Conservation (phyloP, 2,888 invertebrate species). For the Erebia epiphron region DNA sequence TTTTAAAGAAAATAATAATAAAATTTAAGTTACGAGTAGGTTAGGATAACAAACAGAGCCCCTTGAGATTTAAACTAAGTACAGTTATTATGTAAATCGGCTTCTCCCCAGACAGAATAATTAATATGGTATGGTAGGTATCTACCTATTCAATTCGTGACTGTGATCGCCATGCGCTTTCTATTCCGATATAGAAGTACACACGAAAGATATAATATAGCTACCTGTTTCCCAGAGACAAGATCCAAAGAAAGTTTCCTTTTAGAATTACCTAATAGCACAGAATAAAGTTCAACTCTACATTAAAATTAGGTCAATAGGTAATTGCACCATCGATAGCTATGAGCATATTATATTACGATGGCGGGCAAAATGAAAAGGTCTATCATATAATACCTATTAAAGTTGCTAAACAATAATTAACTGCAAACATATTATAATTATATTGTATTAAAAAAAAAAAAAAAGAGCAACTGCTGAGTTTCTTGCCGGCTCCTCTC, state of each 20-base stretch:
- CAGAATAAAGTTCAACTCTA: too few relatives aligned
- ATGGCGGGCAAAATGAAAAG: too few relatives aligned
- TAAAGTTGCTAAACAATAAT: too few relatives aligned
- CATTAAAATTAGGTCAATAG: too few relatives aligned
- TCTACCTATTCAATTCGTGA: conserved; percentile 12
- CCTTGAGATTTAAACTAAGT: neutral
- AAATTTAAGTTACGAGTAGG: neutral
- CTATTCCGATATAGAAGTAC: conserved; percentile 12
- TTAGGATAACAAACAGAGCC: neutral
- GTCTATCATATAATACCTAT: too few relatives aligned
- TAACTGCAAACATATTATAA: too few relatives aligned
- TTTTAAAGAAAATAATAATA: too few relatives aligned
- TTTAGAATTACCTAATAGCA: conserved; percentile 18
- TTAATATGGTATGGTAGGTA: neutral
- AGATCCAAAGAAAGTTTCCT: conserved; percentile 18
- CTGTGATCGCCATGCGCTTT: conserved; percentile 5
- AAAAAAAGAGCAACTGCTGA: too few relatives aligned
- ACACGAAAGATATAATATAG: neutral
- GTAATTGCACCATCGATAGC: too few relatives aligned
- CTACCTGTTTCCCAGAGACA: neutral
- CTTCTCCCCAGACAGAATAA: neutral
- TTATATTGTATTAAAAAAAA: too few relatives aligned
- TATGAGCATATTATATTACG: too few relatives aligned
- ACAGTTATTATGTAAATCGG: neutral
- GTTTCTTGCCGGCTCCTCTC: too few relatives aligned